Percentiles rank a stretch among this genome's conserved stretches.
Evolutionary conservation across 2,797 vertebrate genomes (phyloP).

Genomic region (Champsocephalus gunnari): DNA sequence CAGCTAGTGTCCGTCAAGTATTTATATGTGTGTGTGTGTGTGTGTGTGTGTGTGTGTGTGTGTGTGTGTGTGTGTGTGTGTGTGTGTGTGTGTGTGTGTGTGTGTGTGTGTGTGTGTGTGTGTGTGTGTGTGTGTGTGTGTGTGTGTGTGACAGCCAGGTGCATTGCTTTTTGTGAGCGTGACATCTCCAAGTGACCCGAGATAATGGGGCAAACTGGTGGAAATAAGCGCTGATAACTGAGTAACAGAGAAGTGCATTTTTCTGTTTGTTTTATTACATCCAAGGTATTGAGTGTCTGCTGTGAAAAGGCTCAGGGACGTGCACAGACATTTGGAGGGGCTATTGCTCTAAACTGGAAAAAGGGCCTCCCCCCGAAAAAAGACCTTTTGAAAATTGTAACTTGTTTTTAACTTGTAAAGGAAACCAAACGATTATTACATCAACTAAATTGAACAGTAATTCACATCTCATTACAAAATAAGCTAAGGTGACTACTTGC

Average conservation of each 20-base stretch:
- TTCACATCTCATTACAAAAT: too few species aligned
- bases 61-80: too few species aligned
- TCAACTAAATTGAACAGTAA: too few species aligned
- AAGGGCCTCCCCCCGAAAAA: too few species aligned
- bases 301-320: not conserved
- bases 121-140: slow-evolving; percentile 15
- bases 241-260: slow-evolving; percentile 1
- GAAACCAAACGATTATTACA: too few species aligned
- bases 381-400: too few species aligned
- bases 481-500: too few species aligned
- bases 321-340: too few species aligned
- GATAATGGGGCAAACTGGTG: slow-evolving; percentile 42
- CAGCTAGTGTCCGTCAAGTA: slow-evolving; percentile 4
- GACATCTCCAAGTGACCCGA: slow-evolving; percentile 31
- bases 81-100: too few species aligned
- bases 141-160: slow-evolving; percentile 20
- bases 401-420: too few species aligned
- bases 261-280: slow-evolving; percentile 13
- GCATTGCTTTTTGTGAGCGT: slow-evolving; percentile 21
- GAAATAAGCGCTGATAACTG: slow-evolving; percentile 38
- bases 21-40: slow-evolving; percentile 1
- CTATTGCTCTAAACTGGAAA: too few species aligned
- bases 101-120: not conserved
- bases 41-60: too few species aligned
- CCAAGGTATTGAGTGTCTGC: not conserved